A percentile compares a stretch with the other conserved stretches of the same genome.
Conservation (phyloP, 2,113 vertebrate species). For the Bubo bubo region DNA sequence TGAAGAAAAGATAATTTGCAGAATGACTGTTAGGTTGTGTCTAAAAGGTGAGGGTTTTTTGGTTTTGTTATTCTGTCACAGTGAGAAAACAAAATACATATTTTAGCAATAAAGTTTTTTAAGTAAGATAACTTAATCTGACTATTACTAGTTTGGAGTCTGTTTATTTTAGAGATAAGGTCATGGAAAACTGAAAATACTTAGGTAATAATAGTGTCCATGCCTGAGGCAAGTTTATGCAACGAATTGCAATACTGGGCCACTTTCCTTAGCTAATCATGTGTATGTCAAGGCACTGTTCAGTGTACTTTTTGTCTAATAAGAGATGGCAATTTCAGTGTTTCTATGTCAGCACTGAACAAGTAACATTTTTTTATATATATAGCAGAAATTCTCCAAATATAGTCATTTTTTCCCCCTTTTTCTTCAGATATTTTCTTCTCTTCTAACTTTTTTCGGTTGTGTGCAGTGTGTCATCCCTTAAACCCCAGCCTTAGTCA, state of each 20-base stretch:
- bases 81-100: background rate
- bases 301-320: background rate
- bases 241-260: background rate
- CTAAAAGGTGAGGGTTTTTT: background rate
- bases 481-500: background rate
- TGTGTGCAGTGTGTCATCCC: background rate
- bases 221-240: background rate
- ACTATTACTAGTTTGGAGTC: background rate
- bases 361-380: background rate
- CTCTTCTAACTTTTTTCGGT: background rate
- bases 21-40: background rate
- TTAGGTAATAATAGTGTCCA: background rate
- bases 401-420: accelerated
- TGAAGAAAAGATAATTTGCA: background rate
- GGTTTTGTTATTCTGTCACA: background rate
- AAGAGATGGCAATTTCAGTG: background rate
- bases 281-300: background rate
- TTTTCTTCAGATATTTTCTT: background rate
- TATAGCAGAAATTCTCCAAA: background rate
- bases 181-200: background rate
- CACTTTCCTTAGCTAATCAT: background rate
- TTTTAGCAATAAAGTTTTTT: background rate
- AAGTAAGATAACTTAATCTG: background rate
- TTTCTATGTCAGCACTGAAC: background rate
- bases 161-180: background rate